Conservation (phyloP, 2,113 vertebrate genomes). For the Callopanchax toddi region DNA sequence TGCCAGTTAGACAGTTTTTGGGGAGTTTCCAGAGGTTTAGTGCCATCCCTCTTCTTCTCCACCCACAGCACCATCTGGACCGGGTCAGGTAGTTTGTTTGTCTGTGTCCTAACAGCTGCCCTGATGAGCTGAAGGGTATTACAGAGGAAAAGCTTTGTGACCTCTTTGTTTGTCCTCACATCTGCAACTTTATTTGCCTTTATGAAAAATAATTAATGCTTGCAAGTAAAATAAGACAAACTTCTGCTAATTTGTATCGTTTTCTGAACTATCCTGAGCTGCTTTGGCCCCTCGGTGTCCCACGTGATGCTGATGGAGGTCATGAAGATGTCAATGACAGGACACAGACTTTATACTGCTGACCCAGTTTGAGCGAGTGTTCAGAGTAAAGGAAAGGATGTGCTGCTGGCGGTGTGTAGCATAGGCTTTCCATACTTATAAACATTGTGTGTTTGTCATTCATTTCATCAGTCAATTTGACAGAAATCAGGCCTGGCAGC, state of each 20-base stretch:
- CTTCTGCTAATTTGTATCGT: slow-evolving; percentile 10
- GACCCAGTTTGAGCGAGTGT: slow-evolving; percentile 57
- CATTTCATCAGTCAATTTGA: slow-evolving; percentile 23
- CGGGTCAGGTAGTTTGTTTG: slow-evolving; percentile 9
- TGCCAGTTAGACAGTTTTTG: slow-evolving; percentile 30
- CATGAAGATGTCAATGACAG: slow-evolving; percentile 49
- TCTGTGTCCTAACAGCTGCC: slow-evolving; percentile 6
- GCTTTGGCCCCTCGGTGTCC: not conserved
- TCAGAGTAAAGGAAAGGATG: slow-evolving; percentile 35
- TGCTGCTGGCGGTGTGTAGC: slow-evolving; percentile 12
- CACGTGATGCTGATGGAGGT: slow-evolving; percentile 28
- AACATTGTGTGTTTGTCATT: not conserved
- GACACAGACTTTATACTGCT: slow-evolving; percentile 63
- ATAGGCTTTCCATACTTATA: not conserved
- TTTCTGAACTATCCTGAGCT: slow-evolving; percentile 18
- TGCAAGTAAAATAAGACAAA: not conserved
- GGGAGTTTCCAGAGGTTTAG: slow-evolving; percentile 62
- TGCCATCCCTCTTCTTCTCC: slow-evolving; percentile 35
- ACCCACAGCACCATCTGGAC: slow-evolving; percentile 54
- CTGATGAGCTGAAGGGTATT: not conserved
- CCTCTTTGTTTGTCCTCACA: not conserved
- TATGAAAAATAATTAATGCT: not conserved
- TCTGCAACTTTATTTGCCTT: slow-evolving; percentile 2
- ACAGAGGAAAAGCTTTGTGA: not conserved
- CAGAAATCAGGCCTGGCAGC: slow-evolving; percentile 31